Percentiles rank a stretch among this genome's conserved stretches.
These are phyloP conservation scores for Rhynchopsitta pachyrhyncha DNA, from an alignment of 2,113 vertebrate species.

Conservation along the genomic window DNA sequence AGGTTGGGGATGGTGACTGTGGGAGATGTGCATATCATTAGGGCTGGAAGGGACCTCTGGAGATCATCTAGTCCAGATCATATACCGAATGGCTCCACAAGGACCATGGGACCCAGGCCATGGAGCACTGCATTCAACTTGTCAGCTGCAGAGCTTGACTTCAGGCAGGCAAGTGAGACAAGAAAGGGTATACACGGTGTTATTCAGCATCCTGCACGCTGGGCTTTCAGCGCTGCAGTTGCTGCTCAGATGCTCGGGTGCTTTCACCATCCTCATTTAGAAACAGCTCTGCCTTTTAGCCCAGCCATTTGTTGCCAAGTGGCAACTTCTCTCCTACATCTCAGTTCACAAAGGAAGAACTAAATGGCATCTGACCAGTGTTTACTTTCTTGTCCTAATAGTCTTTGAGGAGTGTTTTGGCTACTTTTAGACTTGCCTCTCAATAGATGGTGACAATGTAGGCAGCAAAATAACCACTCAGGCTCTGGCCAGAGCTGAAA, in stretches of 20 bases:
- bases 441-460: constrained; percentile 26
- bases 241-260: not conserved
- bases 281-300: constrained; percentile 22
- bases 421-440: constrained; percentile 47
- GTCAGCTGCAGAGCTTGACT: not conserved
- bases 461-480: constrained; percentile 37
- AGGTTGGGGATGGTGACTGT: not conserved
- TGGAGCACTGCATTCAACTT: rapidly evolving
- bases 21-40: rapidly evolving
- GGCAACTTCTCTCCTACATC: constrained; percentile 10
- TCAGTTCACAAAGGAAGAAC: constrained; percentile 10
- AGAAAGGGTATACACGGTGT: not conserved
- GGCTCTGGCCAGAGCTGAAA: constrained; percentile 45
- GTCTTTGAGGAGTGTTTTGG: constrained; percentile 42
- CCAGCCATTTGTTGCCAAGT: not conserved
- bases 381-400: constrained; percentile 37
- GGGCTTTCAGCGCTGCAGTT: not conserved
- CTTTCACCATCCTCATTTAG: not conserved
- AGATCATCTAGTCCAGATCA: not conserved
- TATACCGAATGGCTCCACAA: rapidly evolving
- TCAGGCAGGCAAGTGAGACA: not conserved
- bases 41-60: not conserved
- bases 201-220: not conserved
- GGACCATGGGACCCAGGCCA: not conserved
- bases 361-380: constrained; percentile 46